Conservation (phyloP, 2,888 invertebrate genomes). For the Dioctria rufipes region DNA sequence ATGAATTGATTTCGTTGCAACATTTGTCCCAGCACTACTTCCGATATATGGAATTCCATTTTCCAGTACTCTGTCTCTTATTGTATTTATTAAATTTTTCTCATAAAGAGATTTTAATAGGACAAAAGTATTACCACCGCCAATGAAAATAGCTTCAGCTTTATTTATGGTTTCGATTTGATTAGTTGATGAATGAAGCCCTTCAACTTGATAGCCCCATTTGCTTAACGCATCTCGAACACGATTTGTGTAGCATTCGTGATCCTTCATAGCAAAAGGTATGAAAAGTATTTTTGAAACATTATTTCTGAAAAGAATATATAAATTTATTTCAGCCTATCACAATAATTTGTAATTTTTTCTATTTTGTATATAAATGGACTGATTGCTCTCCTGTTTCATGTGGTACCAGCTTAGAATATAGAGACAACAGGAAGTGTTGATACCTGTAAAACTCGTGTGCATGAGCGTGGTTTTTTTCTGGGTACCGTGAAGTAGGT, state of each 20-base stretch:
- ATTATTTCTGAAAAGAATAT: conserved; percentile 74
- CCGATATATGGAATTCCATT: conserved; percentile 82
- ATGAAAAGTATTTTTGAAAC: conserved; percentile 80
- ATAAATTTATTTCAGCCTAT: background rate
- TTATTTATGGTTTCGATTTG: conserved; percentile 74
- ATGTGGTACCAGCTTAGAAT: no score
- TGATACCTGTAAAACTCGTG: no score
- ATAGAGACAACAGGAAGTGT: no score
- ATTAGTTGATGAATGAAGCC: conserved; percentile 77
- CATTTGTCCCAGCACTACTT: conserved; percentile 87
- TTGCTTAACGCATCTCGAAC: conserved; percentile 75
- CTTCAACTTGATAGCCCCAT: conserved; percentile 78
- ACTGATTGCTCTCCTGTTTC: no score
- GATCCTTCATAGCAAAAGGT: conserved; percentile 81
- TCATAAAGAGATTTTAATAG: conserved; percentile 81
- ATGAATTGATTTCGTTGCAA: conserved; percentile 83
- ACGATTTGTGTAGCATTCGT: conserved; percentile 77
- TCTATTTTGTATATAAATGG: no score
- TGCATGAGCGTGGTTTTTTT: no score
- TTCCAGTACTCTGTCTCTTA: conserved; percentile 76
- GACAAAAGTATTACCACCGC: conserved; percentile 87
- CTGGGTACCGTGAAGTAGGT: no score
- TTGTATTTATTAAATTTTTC: conserved; percentile 76
- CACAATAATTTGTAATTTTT: no score
- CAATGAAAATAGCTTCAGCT: conserved; percentile 82